phyloP scores from a whole-genome alignment of 2,797 vertebrate genomes.

The Tapera naevia region DNA sequence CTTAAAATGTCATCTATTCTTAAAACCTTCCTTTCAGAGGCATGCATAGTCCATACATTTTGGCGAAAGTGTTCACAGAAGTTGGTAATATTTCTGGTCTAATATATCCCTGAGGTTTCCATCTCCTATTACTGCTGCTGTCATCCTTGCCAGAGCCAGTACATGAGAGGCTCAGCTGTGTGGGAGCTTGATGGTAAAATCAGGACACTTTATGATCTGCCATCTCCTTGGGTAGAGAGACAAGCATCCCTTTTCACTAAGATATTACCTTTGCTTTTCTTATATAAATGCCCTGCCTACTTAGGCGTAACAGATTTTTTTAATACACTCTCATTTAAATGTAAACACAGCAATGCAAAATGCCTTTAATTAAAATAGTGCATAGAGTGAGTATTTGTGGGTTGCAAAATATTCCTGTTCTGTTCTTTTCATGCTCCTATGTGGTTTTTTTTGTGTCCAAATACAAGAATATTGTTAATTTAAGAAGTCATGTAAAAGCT shows the following conservation, averaged over 20 bases:
- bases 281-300: no score
- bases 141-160: not conserved
- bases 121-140: not conserved
- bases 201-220: no score
- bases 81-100: not conserved
- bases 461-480: not conserved
- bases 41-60: not conserved
- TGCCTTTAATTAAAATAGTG: not conserved
- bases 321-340: not conserved
- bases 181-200: not conserved
- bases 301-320: not conserved
- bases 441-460: not conserved
- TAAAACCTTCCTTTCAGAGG: not conserved
- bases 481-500: not conserved
- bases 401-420: not conserved
- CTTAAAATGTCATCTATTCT: not conserved
- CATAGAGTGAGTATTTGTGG: not conserved
- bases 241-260: no score
- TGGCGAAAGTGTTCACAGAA: not conserved
- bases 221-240: not conserved
- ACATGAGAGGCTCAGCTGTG: not conserved
- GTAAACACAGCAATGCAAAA: rapidly evolving
- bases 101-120: not conserved
- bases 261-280: not conserved
- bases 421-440: not conserved